phyloP scores from a whole-genome alignment of 1,140 invertebrate species.

The Palaemon carinicauda region DNA sequence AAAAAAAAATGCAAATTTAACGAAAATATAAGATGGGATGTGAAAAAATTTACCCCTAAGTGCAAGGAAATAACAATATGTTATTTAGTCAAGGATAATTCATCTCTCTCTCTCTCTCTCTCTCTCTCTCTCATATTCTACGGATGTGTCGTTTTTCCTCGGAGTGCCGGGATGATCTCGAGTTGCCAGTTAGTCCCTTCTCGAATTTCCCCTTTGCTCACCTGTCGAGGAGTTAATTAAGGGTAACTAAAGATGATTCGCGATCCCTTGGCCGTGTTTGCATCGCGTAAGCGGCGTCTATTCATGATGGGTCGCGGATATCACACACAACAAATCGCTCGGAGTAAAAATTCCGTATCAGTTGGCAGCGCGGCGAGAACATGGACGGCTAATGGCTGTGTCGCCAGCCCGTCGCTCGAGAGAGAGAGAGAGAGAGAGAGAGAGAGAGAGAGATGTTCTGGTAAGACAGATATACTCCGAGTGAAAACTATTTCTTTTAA shows the following conservation, averaged over 20 bases:
- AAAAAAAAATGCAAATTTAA: too few species aligned
- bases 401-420: neutral
- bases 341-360: conserved; percentile 25
- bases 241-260: too few species aligned
- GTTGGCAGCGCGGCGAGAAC: conserved; percentile 17
- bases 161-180: neutral
- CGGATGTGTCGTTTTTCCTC: neutral
- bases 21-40: too few species aligned
- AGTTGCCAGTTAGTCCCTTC: neutral
- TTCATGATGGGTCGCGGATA: neutral
- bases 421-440: neutral
- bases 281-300: neutral
- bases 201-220: too few species aligned
- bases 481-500: neutral
- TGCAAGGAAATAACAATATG: too few species aligned
- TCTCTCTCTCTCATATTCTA: neutral
- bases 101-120: too few species aligned
- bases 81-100: too few species aligned
- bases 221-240: too few species aligned
- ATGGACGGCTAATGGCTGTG: conserved; percentile 27
- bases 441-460: neutral
- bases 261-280: too few species aligned
- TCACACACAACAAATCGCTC: neutral
- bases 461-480: neutral
- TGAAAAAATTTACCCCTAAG: too few species aligned